Evolutionary conservation across 2,888 invertebrate species (phyloP).

Genomic region (Eutolmus rufibarbis): DNA sequence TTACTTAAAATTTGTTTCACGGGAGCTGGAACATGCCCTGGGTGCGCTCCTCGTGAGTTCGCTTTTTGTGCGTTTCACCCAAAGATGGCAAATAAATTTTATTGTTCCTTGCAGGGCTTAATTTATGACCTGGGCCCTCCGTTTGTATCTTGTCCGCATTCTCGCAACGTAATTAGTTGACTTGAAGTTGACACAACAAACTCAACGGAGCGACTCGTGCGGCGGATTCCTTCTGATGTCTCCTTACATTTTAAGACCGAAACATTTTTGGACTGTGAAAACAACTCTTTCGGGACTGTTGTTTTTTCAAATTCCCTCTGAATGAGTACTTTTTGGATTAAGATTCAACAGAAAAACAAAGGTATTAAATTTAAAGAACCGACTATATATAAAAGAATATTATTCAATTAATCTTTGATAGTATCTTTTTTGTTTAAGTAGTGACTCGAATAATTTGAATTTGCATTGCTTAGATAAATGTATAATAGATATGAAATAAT

Average conservation of each 20-base stretch:
- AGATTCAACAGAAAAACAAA: not conserved
- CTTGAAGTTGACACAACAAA: slow-evolving; percentile 3
- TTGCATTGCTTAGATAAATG: no score
- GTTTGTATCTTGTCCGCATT: not conserved
- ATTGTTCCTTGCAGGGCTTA: not conserved
- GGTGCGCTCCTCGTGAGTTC: not conserved
- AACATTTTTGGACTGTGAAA: not conserved
- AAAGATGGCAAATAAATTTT: slow-evolving; percentile 25
- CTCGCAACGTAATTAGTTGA: slow-evolving; percentile 5
- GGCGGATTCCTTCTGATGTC: not conserved
- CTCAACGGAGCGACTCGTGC: not conserved
- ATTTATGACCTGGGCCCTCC: not conserved
- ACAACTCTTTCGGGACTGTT: not conserved
- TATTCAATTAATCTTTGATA: no score
- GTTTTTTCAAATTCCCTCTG: not conserved
- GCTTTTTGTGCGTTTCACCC: not conserved
- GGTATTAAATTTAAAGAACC: not conserved
- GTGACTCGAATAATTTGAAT: no score
- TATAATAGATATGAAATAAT: no score
- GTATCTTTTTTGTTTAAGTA: no score
- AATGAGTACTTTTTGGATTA: not conserved
- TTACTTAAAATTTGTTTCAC: slow-evolving; percentile 9
- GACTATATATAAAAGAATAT: not conserved
- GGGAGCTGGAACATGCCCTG: not conserved
- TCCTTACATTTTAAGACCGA: not conserved